These are phyloP conservation scores for Prosopocoilus inquinatus DNA, from an alignment of 2,888 invertebrate genomes.

Conservation along the genomic window DNA sequence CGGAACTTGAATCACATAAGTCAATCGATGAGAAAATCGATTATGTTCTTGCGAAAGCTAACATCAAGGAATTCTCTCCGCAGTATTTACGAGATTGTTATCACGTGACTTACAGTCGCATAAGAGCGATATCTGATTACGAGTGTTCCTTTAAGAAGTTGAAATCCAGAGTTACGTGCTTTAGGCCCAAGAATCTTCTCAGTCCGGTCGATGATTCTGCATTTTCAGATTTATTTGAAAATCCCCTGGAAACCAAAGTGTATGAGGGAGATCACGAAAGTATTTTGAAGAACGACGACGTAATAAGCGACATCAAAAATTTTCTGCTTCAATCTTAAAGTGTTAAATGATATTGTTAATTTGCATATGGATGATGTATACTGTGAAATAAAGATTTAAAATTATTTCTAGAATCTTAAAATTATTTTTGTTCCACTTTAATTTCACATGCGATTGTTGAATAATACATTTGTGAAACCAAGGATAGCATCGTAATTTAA, in stretches of 20 bases:
- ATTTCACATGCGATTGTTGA: too few species aligned
- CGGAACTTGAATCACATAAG: too few species aligned
- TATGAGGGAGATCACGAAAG: constrained; percentile 73
- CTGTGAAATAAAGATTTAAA: too few species aligned
- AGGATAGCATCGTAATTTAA: too few species aligned
- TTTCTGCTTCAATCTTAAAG: not conserved
- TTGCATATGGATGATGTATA: too few species aligned
- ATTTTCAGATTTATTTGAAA: constrained; percentile 55
- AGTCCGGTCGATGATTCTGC: constrained; percentile 62
- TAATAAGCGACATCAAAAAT: constrained; percentile 62
- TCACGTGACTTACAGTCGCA: constrained; percentile 54
- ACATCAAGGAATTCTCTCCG: constrained; percentile 35
- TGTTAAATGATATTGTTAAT: too few species aligned
- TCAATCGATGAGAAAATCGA: too few species aligned
- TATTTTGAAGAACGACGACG: constrained; percentile 64
- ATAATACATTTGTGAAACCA: too few species aligned
- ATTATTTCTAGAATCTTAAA: too few species aligned
- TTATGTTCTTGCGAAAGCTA: too few species aligned
- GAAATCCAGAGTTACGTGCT: constrained; percentile 58
- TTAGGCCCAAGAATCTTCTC: constrained; percentile 61
- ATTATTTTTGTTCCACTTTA: too few species aligned
- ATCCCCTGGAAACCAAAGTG: constrained; percentile 58
- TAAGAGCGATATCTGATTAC: constrained; percentile 56
- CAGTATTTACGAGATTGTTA: constrained; percentile 49
- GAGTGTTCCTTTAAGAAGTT: constrained; percentile 47